Evolutionary conservation across 2,113 vertebrate genomes (phyloP), one percentile per base, ranked within the genome.

Genomic region (Acanthisitta chloris): DNA sequence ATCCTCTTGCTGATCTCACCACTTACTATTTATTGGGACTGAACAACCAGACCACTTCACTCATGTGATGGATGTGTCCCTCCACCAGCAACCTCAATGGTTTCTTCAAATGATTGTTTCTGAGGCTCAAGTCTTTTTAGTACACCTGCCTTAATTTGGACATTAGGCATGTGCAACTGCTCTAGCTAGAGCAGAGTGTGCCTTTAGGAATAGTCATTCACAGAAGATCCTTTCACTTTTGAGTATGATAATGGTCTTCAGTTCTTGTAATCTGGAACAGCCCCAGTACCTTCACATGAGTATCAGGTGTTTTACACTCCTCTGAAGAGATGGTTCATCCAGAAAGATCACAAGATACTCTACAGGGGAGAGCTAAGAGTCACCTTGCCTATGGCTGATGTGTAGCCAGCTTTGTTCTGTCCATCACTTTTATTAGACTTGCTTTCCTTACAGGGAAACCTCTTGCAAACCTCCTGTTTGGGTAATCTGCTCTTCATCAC

Each of bases 401-500:
- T 20, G n/a, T 4, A 79, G 72, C 45, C 83, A 91, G 67, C 42
- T 92, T 24, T 92, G 40, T 90, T 88, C 74, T 43, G 82, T 62
- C 90, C 65, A 59, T 96, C 86, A 93, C 45, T 91, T 93, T 93
- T 95, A 93, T 90, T 93, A 62, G 64, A 81, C 67, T 86, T 87
- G 77, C 48, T 84, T 67, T 88, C 69, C 77, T 88, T 42, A 78
- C n/a, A 71, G 85, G 48, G 40, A 81, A 92, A 28, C 29, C 21
- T 40, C 89, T 79, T 33, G 26, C 77, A 94, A 74, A 48, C 28
- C 55, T 88, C 45, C 52, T 72, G 20, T 80, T 76, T 84, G 66
- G 70, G 36, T 88, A 92, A 91, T 77, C 88, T 97, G 86, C 90
- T 96, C 92, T 91, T 93, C 92, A 95, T 96, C 90, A 94, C 79